phyloP scores from a whole-genome alignment of 1,140 invertebrate genomes.

The Caenorhabditis brenneri region DNA sequence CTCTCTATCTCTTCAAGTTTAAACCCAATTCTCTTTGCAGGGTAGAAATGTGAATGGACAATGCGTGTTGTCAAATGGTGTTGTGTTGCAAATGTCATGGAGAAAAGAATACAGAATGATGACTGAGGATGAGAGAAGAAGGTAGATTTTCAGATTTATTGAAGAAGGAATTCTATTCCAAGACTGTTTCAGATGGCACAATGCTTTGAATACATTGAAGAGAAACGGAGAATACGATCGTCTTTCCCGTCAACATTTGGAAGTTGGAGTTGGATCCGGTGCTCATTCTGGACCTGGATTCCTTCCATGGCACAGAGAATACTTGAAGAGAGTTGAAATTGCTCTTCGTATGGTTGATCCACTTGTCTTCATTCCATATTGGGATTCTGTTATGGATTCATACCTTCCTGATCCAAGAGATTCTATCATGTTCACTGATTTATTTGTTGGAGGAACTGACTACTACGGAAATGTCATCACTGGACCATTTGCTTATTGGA shows the following conservation, averaged over 20 bases:
- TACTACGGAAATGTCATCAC: slow-evolving; percentile 69
- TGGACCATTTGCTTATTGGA: slow-evolving; percentile 71
- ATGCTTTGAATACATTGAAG: slow-evolving; percentile 71
- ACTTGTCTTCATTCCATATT: slow-evolving; percentile 66
- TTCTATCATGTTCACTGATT: slow-evolving; percentile 67
- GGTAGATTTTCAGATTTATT: slow-evolving; percentile 4
- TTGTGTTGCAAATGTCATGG: slow-evolving; percentile 46
- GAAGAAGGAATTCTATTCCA: neutral
- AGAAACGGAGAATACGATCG: slow-evolving; percentile 69
- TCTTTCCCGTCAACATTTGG: slow-evolving; percentile 61
- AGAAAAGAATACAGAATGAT: slow-evolving; percentile 72
- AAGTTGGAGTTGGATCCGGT: slow-evolving; percentile 60
- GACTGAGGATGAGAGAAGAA: slow-evolving; percentile 70
- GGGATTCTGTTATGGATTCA: slow-evolving; percentile 67
- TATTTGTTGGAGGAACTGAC: slow-evolving; percentile 70
- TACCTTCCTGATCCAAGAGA: slow-evolving; percentile 69
- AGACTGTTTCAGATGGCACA: slow-evolving; percentile 65
- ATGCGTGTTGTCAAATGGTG: slow-evolving; percentile 47
- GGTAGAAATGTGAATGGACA: slow-evolving; percentile 35
- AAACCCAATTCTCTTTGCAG: neutral
- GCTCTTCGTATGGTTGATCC: slow-evolving; percentile 69
- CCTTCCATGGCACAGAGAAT: slow-evolving; percentile 68
- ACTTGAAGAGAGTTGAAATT: slow-evolving; percentile 66
- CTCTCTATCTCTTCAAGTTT: neutral
- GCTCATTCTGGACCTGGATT: slow-evolving; percentile 67